Evolutionary conservation across 2,888 invertebrate species (phyloP).

Genomic region (Miltochrista miniata): DNA sequence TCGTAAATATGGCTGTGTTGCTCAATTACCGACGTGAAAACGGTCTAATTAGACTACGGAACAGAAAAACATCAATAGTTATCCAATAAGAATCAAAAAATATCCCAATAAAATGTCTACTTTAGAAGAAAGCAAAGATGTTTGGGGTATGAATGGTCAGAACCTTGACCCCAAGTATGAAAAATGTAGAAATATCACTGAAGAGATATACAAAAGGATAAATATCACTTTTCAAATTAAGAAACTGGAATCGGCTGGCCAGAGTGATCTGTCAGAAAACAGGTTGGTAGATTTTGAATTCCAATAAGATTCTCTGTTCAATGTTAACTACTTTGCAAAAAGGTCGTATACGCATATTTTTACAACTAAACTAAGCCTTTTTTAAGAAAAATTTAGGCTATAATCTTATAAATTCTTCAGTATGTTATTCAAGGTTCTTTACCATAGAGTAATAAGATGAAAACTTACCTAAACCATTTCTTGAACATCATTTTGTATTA

Average conservation of each 20-base stretch:
- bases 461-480: no score
- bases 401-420: no score
- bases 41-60: conserved; percentile 38
- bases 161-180: conserved; percentile 66
- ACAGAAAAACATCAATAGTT: conserved; percentile 40
- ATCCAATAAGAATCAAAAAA: conserved; percentile 55
- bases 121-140: conserved; percentile 51
- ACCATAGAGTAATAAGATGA: no score
- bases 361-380: no score
- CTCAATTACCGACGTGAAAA: conserved; percentile 46
- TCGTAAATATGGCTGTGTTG: conserved; percentile 53
- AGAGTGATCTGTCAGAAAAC: conserved; percentile 67
- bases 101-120: conserved; percentile 63
- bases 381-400: no score
- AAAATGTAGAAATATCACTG: conserved; percentile 76
- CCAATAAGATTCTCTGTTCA: no score
- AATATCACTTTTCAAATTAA: conserved; percentile 78
- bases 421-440: no score
- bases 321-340: no score
- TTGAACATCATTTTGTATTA: no score
- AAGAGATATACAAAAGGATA: conserved; percentile 78
- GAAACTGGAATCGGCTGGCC: conserved; percentile 59
- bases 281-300: conserved; percentile 49
- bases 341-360: no score
- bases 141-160: conserved; percentile 58